Evolutionary conservation across 2,888 invertebrate genomes (phyloP).

Genomic region (Oxystoma pomonae): DNA sequence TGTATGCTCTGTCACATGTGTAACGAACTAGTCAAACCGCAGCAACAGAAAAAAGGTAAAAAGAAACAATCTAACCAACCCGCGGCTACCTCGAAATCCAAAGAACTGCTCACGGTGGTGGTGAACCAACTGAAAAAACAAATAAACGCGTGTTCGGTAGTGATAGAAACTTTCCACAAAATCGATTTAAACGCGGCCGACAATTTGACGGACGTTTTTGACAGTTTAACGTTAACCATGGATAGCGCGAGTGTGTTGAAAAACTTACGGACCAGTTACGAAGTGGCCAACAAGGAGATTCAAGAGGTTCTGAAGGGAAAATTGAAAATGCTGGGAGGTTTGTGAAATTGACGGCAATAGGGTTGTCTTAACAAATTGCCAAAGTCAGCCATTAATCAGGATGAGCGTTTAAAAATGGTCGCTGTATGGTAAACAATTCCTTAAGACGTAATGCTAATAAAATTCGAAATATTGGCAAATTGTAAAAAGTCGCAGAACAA

Average conservation of each 20-base stretch:
- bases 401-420: too few species aligned
- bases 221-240: conserved; percentile 43
- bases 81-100: conserved; percentile 44
- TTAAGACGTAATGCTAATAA: too few species aligned
- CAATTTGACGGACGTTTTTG: conserved; percentile 46
- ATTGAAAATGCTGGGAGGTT: conserved; percentile 46
- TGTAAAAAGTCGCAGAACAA: too few species aligned
- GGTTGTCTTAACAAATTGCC: too few species aligned
- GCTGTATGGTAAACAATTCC: too few species aligned
- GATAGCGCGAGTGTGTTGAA: conserved; percentile 48
- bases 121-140: conserved; percentile 36
- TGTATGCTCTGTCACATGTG: conserved; percentile 56
- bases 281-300: conserved; percentile 52
- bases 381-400: too few species aligned
- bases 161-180: conserved; percentile 49
- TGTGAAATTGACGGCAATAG: conserved; percentile 3
- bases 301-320: conserved; percentile 54
- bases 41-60: conserved; percentile 58
- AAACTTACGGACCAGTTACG: conserved; percentile 51
- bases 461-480: too few species aligned
- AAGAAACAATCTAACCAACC: conserved; percentile 50
- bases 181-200: conserved; percentile 46
- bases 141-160: conserved; percentile 34
- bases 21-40: conserved; percentile 51
- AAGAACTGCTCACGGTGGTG: conserved; percentile 42